Percentiles rank a stretch among this genome's conserved stretches.
Evolutionary conservation across 2,797 vertebrate genomes (phyloP).

Genomic region (Muscicapa striata): DNA sequence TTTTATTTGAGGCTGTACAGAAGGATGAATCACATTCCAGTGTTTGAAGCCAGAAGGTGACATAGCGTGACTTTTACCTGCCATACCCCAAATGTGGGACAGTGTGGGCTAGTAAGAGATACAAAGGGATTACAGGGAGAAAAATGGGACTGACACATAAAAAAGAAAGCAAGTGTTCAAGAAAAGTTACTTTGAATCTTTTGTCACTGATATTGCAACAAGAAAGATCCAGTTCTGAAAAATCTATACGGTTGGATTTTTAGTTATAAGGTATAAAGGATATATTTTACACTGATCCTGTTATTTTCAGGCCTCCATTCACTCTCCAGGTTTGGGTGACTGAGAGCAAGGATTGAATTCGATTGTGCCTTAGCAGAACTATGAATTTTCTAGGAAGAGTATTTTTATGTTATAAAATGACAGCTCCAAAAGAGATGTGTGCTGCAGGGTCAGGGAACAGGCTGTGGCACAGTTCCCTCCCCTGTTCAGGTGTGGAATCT

Average conservation of each 20-base stretch:
- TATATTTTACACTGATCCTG: slow-evolving; percentile 7
- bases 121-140: slow-evolving; percentile 25
- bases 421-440: not conserved
- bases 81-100: slow-evolving; percentile 21
- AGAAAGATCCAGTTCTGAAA: slow-evolving; percentile 46
- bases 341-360: slow-evolving; percentile 17
- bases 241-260: slow-evolving; percentile 11
- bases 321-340: slow-evolving; percentile 15
- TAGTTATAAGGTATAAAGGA: slow-evolving; percentile 41
- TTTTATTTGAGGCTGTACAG: slow-evolving; percentile 34
- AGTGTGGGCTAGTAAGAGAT: slow-evolving; percentile 37
- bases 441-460: not conserved
- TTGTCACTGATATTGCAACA: slow-evolving; percentile 13
- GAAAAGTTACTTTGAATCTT: slow-evolving; percentile 67
- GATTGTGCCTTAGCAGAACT: not conserved
- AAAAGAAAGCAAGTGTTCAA: slow-evolving; percentile 45
- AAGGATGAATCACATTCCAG: not conserved
- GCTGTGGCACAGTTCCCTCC: not conserved
- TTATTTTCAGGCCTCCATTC: slow-evolving; percentile 32
- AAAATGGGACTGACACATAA: slow-evolving; percentile 15
- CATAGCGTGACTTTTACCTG: slow-evolving; percentile 51
- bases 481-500: not conserved
- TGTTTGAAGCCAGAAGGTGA: slow-evolving; percentile 52
- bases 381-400: not conserved
- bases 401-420: not conserved